phyloP scores from a whole-genome alignment of 2,113 vertebrate genomes.

The Xiphophorus couchianus region DNA sequence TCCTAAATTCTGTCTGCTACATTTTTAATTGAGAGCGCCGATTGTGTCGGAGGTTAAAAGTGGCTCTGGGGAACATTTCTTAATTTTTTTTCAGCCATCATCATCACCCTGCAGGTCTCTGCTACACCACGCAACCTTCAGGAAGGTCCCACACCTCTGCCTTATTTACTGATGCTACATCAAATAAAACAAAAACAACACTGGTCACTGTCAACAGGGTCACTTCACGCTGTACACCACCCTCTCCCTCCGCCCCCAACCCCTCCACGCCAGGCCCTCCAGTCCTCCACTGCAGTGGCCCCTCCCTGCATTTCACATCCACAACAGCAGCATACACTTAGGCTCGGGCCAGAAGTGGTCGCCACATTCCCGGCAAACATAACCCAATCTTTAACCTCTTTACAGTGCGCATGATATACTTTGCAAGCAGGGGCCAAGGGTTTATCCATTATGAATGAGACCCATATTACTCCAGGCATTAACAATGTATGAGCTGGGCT shows the following conservation, averaged over 20 bases:
- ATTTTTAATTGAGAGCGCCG: slow-evolving; percentile 52
- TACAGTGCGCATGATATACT: slow-evolving; percentile 76
- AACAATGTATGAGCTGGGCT: slow-evolving; percentile 82
- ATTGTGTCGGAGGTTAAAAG: slow-evolving; percentile 26
- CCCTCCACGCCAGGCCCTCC: neutral
- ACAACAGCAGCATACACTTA: slow-evolving; percentile 48
- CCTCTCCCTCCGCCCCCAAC: neutral
- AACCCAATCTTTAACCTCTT: slow-evolving; percentile 78
- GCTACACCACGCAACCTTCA: slow-evolving; percentile 13
- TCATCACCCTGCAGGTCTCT: slow-evolving; percentile 20
- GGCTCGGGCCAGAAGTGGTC: slow-evolving; percentile 55
- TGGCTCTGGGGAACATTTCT: slow-evolving; percentile 6
- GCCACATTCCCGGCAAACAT: slow-evolving; percentile 69
- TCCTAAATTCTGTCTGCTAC: slow-evolving; percentile 25
- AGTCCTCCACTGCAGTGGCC: slow-evolving; percentile 16
- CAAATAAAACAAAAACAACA: slow-evolving; percentile 2
- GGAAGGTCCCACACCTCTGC: slow-evolving; percentile 13
- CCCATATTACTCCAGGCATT: slow-evolving; percentile 79
- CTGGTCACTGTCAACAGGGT: slow-evolving; percentile 8
- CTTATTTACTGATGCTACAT: slow-evolving; percentile 14
- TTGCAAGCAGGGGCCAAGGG: slow-evolving; percentile 62
- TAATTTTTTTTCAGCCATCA: slow-evolving; percentile 7
- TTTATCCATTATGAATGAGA: slow-evolving; percentile 81
- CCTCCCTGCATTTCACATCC: slow-evolving; percentile 31
- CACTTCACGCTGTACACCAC: slow-evolving; percentile 4